Conservation (phyloP, 2,888 invertebrate genomes). For the Margaritifera margaritifera region DNA sequence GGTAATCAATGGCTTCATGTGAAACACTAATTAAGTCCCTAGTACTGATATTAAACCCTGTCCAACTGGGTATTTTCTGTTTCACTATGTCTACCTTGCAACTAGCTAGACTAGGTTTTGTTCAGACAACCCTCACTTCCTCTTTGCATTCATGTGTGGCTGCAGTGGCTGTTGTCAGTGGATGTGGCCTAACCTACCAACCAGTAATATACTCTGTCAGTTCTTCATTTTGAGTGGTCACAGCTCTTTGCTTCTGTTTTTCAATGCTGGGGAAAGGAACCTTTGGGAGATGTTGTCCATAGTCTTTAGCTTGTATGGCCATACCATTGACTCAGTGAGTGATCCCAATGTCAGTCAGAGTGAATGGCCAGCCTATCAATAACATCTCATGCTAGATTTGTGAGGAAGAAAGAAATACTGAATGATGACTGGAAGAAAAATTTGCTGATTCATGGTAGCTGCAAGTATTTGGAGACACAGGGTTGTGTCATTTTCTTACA, state of each 20-base stretch:
- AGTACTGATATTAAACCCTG: slow-evolving; percentile 1
- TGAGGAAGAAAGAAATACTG: no score
- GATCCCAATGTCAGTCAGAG: slow-evolving; percentile 36
- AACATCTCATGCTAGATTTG: slow-evolving; percentile 19
- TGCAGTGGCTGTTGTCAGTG: neutral
- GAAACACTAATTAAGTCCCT: neutral
- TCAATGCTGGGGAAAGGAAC: no score
- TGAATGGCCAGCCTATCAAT: slow-evolving; percentile 41
- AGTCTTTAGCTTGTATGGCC: slow-evolving; percentile 23
- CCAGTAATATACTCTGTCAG: neutral
- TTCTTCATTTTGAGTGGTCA: neutral
- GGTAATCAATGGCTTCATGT: slow-evolving; percentile 8
- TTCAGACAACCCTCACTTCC: no score
- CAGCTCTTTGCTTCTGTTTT: neutral
- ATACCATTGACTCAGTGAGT: slow-evolving; percentile 50
- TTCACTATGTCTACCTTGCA: no score
- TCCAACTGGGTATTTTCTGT: slow-evolving; percentile 3
- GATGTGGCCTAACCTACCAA: neutral
- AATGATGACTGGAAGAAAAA: slow-evolving; percentile 39
- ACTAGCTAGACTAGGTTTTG: no score
- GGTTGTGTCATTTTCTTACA: slow-evolving; percentile 25
- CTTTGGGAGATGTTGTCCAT: neutral
- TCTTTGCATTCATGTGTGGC: no score
- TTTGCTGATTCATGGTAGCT: slow-evolving; percentile 27
- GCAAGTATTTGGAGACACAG: slow-evolving; percentile 37